These are phyloP conservation scores for Anisognathus igniventris DNA, from an alignment of 2,797 vertebrate genomes.

Conservation along the genomic window DNA sequence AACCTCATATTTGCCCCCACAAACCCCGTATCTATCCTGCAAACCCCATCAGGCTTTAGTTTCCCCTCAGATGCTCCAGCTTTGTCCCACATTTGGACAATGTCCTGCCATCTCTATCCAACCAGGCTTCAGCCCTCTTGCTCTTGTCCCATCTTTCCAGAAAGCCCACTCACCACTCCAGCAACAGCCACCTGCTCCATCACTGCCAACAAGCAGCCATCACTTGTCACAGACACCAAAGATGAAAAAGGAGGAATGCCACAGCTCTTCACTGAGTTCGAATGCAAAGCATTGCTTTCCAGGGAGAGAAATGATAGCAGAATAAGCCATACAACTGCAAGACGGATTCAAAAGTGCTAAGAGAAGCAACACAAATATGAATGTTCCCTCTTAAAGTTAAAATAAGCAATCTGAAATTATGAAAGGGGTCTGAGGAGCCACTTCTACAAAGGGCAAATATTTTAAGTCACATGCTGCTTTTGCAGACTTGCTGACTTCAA, in stretches of 20 bases:
- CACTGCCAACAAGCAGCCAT: background rate
- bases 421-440: background rate
- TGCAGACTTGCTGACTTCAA: background rate
- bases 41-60: background rate
- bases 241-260: background rate
- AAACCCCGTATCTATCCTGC: background rate
- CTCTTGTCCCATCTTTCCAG: background rate
- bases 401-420: background rate
- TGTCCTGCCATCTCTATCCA: fast-evolving
- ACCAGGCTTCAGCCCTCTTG: background rate
- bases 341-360: background rate
- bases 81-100: background rate
- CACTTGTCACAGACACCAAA: background rate
- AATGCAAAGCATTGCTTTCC: background rate
- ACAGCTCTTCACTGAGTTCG: background rate
- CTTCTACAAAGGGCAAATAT: background rate
- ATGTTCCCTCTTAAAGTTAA: background rate
- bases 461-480: background rate
- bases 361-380: background rate
- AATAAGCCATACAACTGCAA: background rate
- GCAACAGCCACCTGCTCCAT: fast-evolving
- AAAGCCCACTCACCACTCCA: background rate
- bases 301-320: background rate
- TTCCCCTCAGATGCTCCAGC: background rate
- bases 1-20: background rate